Percentiles rank a stretch among this genome's conserved stretches.
These are phyloP conservation scores for Callinectes sapidus DNA, from an alignment of 2,888 invertebrate genomes.

Conservation along the genomic window DNA sequence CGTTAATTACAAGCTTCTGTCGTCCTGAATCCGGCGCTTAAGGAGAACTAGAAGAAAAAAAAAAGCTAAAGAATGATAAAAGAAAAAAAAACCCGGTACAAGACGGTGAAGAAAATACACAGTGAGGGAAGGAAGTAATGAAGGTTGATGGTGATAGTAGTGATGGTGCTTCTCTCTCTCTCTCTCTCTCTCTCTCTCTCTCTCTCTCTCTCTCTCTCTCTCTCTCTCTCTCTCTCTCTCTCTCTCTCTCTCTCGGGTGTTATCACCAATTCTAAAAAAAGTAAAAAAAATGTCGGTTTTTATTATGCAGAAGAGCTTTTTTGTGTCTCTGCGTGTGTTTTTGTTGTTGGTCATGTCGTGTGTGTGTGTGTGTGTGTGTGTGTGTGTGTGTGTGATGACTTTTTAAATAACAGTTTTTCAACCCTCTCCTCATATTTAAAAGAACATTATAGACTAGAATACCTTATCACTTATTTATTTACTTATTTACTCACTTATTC, in stretches of 20 bases:
- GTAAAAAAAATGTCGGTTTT: background rate
- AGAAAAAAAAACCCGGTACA: background rate
- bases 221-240: background rate
- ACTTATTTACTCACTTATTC: no score
- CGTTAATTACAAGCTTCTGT: background rate
- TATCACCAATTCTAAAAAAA: slow-evolving; percentile 20
- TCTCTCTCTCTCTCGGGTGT: background rate
- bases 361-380: slow-evolving; percentile 1
- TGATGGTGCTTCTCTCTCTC: background rate
- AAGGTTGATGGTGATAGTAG: background rate
- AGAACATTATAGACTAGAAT: no score
- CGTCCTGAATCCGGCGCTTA: background rate
- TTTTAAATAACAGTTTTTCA: no score
- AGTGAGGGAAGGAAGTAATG: background rate
- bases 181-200: background rate
- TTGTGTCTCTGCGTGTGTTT: background rate
- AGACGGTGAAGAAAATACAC: background rate
- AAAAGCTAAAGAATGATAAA: background rate
- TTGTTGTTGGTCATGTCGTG: background rate
- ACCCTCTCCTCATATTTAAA: no score
- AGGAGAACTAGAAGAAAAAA: background rate
- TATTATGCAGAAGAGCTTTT: background rate
- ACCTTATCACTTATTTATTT: no score
- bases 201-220: background rate
- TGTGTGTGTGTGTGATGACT: background rate